phyloP scores from a whole-genome alignment of 23 tunicate genomes.

The Trididemnum miniatum region DNA sequence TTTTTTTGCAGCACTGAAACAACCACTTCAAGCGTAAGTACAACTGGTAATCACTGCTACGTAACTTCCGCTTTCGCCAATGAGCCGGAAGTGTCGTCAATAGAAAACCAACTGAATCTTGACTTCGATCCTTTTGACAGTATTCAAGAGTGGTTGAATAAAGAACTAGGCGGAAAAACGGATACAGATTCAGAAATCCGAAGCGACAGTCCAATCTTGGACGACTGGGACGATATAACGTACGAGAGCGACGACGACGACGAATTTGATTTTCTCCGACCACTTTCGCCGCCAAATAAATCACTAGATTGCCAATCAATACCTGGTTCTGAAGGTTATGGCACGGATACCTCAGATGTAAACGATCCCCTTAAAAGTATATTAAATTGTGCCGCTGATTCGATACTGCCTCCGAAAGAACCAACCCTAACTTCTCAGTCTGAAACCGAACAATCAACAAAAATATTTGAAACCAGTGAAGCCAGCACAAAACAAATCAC shows the following conservation, averaged over 20 bases:
- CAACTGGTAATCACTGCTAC: background rate
- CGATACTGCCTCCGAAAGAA: background rate
- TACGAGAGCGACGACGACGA: conserved; percentile 25
- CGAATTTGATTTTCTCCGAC: background rate
- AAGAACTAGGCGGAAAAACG: conserved; percentile 3
- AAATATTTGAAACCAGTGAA: background rate
- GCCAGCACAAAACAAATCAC: background rate
- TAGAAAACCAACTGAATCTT: background rate
- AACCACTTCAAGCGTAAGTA: background rate
- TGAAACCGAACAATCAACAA: background rate
- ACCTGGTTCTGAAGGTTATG: conserved; percentile 29
- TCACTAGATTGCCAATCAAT: background rate
- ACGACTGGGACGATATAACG: conserved; percentile 30
- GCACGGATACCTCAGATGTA: conserved; percentile 23
- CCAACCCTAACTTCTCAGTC: background rate
- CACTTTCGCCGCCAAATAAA: background rate
- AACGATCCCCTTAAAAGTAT: background rate
- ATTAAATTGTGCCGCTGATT: background rate
- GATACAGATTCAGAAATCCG: conserved; percentile 9
- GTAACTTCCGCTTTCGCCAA: conserved; percentile 4
- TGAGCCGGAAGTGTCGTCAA: background rate
- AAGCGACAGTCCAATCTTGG: conserved; percentile 8
- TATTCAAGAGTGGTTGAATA: conserved; percentile 23
- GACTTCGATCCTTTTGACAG: conserved; percentile 10
- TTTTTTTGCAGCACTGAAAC: conserved; percentile 7